Conservation (phyloP, 1,140 invertebrate genomes). For the Sitobion miscanthi region DNA sequence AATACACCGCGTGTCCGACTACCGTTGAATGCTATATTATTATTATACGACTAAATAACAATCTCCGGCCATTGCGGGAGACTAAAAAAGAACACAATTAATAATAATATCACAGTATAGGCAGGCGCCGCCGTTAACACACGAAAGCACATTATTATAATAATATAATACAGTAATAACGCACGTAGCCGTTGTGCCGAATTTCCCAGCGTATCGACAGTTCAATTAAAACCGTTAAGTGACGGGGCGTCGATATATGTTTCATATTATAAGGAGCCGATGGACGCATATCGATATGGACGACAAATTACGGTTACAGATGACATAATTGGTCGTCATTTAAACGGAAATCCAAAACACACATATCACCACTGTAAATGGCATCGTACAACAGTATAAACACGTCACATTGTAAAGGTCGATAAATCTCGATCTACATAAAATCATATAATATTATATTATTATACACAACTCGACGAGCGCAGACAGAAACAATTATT, state of each 20-base stretch:
- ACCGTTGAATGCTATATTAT: too few relatives aligned
- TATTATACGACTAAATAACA: background rate
- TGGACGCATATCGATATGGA: background rate
- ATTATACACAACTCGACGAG: background rate
- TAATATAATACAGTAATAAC: background rate
- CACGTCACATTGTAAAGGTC: background rate
- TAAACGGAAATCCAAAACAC: background rate
- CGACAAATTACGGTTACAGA: background rate
- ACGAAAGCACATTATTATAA: too few relatives aligned
- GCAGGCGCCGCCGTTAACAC: too few relatives aligned
- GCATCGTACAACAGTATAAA: background rate
- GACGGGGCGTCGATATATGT: background rate
- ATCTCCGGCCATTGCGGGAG: background rate
- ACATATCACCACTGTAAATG: background rate
- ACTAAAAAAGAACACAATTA: background rate
- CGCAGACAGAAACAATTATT: background rate
- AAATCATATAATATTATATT: background rate
- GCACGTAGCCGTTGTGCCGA: background rate
- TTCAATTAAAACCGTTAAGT: background rate
- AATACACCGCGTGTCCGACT: too few relatives aligned
- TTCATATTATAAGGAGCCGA: background rate
- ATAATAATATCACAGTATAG: background rate
- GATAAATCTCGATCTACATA: constrained; percentile 4
- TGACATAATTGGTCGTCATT: background rate
- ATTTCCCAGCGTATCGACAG: background rate